Base-by-base conservation (phyloP, 2,888 invertebrate species). In the Dynastes tityus region DNA sequence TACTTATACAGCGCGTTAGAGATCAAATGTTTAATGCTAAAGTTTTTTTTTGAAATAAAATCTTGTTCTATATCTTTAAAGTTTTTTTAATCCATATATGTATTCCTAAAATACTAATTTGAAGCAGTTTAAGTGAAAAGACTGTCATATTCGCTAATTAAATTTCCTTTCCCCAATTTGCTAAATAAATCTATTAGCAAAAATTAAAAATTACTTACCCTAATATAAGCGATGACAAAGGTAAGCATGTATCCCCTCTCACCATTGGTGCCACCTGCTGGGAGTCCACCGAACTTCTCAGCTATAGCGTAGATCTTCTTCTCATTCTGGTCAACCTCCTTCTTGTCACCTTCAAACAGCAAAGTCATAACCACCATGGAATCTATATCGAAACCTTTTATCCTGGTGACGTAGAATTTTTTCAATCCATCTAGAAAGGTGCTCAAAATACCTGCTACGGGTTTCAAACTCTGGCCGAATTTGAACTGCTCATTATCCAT, bases 401-500 rank as follows among this genome's bases (percentile, higher is more conserved):
- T 92, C 84, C 92, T 93, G 0, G 97, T 97, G 67, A 99, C 91
- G 88, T 98, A 98, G n/a, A 83, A 76, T 82, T 95, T 95, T 87
- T 98, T 98, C 0, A 98, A 85, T 0, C 93, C 93, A 83, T 98
- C 98, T 9, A 96, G 87, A 0, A 96, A 85, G 6, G 93, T 90
- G 0, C 93, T 91, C 32, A 93, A 90, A 90, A 94, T 93, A 0
- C 91, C 90, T 5, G 84, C 89, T 80, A 90, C 91, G 0, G 93
- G 91, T 84, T 95, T 93, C 4, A 97, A 89, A 0, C 95, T 92
- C 87, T 95, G 94, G 0, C 96, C 99, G 89, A 99, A 97, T 81
- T 95, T 93, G 87, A 99, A 99, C 90, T 99, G 99, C 82, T 97
- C 96, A 86, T 99, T 99, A 88, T 99, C 99, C 95, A 99, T 96